Conservation (phyloP, 2,888 invertebrate species). For the Chloroclysta siterata region DNA sequence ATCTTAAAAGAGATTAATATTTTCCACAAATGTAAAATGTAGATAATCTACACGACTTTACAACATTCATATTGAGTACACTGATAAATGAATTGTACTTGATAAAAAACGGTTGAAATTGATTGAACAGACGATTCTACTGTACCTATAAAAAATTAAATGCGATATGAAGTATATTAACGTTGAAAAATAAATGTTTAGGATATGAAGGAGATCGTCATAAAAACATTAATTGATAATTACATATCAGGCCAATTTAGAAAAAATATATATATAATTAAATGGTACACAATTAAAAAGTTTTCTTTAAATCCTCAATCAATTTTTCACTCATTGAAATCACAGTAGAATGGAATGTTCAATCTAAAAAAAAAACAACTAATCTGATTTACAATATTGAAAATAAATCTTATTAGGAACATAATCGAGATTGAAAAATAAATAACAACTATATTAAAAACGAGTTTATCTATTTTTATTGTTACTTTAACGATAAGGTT, state of each 20-base stretch:
- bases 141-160: neutral
- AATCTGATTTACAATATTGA: conserved; percentile 22
- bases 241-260: neutral
- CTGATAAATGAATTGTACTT: conserved; percentile 59
- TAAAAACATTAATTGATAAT: neutral
- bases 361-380: conserved; percentile 18
- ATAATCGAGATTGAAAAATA: conserved; percentile 26
- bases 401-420: conserved; percentile 29
- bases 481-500: conserved; percentile 7
- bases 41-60: conserved; percentile 59
- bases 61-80: conserved; percentile 49
- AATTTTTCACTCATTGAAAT: neutral
- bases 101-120: conserved; percentile 41
- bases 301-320: neutral
- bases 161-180: neutral
- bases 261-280: too few species aligned
- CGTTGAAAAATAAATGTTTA: neutral
- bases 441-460: conserved; percentile 26
- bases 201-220: neutral
- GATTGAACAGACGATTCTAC: conserved; percentile 12
- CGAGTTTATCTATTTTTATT: conserved; percentile 5
- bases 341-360: conserved; percentile 15
- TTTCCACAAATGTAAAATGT: conserved; percentile 46
- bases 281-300: too few species aligned
- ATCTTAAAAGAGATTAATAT: conserved; percentile 56